Evolutionary conservation across 2,888 invertebrate species (phyloP), one percentile per base, ranked within the genome.

Genomic region (Hyposoter didymator): DNA sequence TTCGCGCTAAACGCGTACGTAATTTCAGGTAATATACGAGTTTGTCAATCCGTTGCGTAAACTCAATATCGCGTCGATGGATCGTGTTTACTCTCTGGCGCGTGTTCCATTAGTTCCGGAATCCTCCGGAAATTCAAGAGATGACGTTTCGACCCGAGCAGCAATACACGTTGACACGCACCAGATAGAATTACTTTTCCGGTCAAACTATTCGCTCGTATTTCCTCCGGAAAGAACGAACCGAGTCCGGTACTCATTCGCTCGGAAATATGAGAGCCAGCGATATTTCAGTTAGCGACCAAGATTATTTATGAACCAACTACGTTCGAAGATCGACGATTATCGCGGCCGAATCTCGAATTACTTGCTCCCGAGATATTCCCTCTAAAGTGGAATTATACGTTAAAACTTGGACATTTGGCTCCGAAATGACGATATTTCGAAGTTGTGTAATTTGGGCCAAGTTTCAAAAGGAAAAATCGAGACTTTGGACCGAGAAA

Each of bases 1-100:
- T 5, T 59, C 6, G 59, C 3, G 28, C 22, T 59, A 59, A 59
- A 59, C 39, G 45, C 64, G 76, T 32, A n/a, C 28, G 64, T 32
- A 55, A 39, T 78, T 69, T 2, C 67, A 59, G 69, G 74, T 83
- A 73, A 83, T 78, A 78, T 32, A 64, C 35, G 52, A 52, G 72
- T 83, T 45, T 78, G 47, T 78, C 55, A 43, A 73, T 49, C 45
- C 39, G 43, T 28, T 45, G 35, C 69, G 67, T 43, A 66, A 78
- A 35, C 43, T 72, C 55, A 52, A 52, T n/a, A n/a, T 52, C 72
- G 17, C 72, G n/a, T 72, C 52, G 49, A 72, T 52, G 39, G 35
- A 72, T 52, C 35, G 35, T 39, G 49, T 52, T 52, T 52, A 49
- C 52, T 52, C 52, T 72, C 49, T 72, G 72, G 19, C 43, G 1